Evolutionary conservation across 2,113 vertebrate species (phyloP).

Genomic region (Microtus richardsoni): DNA sequence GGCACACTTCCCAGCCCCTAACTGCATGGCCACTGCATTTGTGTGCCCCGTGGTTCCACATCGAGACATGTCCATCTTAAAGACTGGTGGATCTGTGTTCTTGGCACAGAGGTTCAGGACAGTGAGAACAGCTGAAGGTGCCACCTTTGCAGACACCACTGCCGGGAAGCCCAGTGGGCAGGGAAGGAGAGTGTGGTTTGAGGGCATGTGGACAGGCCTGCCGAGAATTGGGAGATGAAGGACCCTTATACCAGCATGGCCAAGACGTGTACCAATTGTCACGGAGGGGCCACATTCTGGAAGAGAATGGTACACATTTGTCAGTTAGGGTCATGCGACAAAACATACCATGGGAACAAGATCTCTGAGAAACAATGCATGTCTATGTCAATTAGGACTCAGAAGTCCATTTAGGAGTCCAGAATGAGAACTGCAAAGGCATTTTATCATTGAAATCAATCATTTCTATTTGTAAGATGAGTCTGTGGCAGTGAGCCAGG

Average conservation of each 20-base stretch:
- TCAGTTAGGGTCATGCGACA: neutral
- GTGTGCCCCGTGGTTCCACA: neutral
- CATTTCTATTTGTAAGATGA: neutral
- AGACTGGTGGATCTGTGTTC: neutral
- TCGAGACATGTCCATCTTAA: neutral
- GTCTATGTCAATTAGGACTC: neutral
- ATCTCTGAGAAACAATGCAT: neutral
- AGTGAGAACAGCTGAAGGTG: neutral
- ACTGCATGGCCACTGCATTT: accelerated
- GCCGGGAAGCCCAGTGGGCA: neutral
- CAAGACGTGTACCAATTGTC: neutral
- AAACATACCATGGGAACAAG: neutral
- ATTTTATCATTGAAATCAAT: neutral
- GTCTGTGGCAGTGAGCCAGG: neutral
- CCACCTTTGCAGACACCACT: neutral
- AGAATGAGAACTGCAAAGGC: neutral
- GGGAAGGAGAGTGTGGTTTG: neutral
- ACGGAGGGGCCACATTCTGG: neutral
- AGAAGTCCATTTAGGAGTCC: neutral
- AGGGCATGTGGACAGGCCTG: neutral
- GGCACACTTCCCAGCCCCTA: neutral
- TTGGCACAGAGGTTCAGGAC: neutral
- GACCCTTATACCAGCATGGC: accelerated
- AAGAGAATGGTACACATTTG: neutral
- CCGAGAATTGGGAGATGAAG: neutral